phyloP scores from a whole-genome alignment of 2,113 vertebrate species.

The Chlorocebus sabaeus region DNA sequence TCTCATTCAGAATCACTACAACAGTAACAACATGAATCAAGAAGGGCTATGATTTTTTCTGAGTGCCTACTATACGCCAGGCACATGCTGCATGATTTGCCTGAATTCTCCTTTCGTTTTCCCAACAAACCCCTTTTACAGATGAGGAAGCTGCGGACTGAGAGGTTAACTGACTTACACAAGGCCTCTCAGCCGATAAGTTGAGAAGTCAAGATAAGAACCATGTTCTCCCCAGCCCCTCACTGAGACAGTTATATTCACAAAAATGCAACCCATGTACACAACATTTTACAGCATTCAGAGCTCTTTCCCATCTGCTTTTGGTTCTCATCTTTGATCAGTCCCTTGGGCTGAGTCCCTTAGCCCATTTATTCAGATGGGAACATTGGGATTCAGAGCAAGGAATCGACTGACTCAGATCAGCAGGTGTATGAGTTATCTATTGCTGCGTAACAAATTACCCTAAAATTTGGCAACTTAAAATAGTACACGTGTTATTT shows the following conservation, averaged over 20 bases:
- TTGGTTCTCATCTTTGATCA: background rate
- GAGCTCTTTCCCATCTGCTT: background rate
- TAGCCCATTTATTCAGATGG: background rate
- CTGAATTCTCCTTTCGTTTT: background rate
- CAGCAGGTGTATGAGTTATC: background rate
- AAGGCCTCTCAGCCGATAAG: background rate
- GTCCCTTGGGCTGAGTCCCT: background rate
- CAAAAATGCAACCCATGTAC: background rate
- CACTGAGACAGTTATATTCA: background rate
- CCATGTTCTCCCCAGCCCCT: background rate
- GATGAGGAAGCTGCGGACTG: background rate
- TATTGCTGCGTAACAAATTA: background rate
- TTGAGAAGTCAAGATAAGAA: background rate
- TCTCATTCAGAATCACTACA: background rate
- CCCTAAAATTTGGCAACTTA: background rate
- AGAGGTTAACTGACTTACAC: background rate
- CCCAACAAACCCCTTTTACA: background rate
- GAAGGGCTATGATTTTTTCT: background rate
- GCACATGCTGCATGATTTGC: background rate
- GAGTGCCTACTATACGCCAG: background rate
- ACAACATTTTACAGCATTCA: background rate
- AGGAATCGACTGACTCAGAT: background rate
- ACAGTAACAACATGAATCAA: background rate
- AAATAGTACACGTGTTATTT: background rate
- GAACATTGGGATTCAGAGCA: background rate